phyloP scores from a whole-genome alignment of 2,113 vertebrate genomes.

The Bos javanicus region DNA sequence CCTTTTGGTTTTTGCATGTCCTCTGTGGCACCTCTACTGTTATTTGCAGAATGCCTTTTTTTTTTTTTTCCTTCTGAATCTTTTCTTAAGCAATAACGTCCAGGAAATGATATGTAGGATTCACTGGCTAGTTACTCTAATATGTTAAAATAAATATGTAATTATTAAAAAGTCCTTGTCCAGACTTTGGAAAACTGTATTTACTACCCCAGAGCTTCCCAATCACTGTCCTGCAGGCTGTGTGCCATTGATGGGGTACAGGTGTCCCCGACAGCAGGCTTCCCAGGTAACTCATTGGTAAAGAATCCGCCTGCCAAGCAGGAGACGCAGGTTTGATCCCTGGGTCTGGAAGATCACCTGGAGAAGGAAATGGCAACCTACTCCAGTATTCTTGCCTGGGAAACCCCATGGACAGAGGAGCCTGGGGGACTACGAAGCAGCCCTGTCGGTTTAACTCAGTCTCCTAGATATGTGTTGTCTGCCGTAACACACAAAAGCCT shows the following conservation, averaged over 20 bases:
- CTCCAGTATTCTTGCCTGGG: neutral
- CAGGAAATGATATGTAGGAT: neutral
- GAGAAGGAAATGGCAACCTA: neutral
- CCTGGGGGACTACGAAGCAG: neutral
- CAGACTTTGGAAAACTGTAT: neutral
- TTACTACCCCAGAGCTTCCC: neutral
- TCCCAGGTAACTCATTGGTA: neutral
- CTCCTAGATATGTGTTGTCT: neutral
- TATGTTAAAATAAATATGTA: neutral
- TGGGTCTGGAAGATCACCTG: neutral
- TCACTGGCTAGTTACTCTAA: neutral
- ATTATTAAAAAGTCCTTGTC: neutral
- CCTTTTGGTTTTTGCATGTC: neutral
- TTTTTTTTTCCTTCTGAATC: neutral
- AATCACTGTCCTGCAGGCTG: neutral
- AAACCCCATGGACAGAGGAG: neutral
- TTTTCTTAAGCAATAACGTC: neutral
- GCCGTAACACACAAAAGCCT: neutral
- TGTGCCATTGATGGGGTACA: neutral
- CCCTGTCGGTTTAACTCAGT: neutral
- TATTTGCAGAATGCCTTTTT: neutral
- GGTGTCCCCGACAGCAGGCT: neutral
- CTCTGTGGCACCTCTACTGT: neutral
- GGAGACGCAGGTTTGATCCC: fast-evolving
- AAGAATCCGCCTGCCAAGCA: neutral